Percentiles rank a stretch among this genome's conserved stretches.
phyloP scores from a whole-genome alignment of 2,113 vertebrate genomes.

The Formicarius rufipectus region DNA sequence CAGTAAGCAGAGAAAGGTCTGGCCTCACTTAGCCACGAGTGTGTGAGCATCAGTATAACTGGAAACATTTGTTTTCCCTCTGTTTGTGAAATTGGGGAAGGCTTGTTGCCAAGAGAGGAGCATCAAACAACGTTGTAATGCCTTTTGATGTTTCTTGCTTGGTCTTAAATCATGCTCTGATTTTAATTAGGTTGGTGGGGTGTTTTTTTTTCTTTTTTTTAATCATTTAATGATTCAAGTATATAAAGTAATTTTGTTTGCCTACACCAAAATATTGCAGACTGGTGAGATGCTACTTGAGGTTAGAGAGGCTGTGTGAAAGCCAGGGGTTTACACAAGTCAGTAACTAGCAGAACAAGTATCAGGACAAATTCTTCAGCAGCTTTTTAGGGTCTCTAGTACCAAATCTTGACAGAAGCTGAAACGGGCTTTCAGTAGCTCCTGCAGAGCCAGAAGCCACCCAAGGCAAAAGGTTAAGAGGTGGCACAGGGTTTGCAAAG shows the following conservation, averaged over 20 bases:
- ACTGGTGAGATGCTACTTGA: background rate
- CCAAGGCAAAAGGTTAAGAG: background rate
- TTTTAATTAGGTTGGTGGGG: slow-evolving; percentile 50
- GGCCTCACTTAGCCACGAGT: background rate
- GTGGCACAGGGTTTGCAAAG: background rate
- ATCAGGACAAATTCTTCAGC: background rate
- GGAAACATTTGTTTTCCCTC: slow-evolving; percentile 58
- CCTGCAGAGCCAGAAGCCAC: background rate
- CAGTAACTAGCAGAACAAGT: background rate
- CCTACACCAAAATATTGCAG: background rate
- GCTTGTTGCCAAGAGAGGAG: slow-evolving; percentile 53
- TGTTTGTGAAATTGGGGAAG: slow-evolving; percentile 11
- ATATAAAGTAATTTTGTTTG: slow-evolving; percentile 27
- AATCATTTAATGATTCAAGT: slow-evolving; percentile 8
- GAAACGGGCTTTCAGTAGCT: background rate
- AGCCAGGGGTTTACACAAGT: background rate
- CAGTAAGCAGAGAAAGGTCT: background rate
- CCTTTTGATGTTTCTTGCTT: slow-evolving; percentile 61
- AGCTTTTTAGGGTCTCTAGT: background rate
- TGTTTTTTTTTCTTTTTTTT: background rate
- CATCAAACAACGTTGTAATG: slow-evolving; percentile 51
- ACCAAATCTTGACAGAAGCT: background rate
- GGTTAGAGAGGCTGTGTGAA: background rate
- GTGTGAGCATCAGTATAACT: slow-evolving; percentile 28
- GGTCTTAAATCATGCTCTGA: slow-evolving; percentile 48